Percentiles rank a stretch among this genome's conserved stretches.
Evolutionary conservation across 2,113 vertebrate genomes (phyloP).

Genomic region (Embiotoca jacksoni): DNA sequence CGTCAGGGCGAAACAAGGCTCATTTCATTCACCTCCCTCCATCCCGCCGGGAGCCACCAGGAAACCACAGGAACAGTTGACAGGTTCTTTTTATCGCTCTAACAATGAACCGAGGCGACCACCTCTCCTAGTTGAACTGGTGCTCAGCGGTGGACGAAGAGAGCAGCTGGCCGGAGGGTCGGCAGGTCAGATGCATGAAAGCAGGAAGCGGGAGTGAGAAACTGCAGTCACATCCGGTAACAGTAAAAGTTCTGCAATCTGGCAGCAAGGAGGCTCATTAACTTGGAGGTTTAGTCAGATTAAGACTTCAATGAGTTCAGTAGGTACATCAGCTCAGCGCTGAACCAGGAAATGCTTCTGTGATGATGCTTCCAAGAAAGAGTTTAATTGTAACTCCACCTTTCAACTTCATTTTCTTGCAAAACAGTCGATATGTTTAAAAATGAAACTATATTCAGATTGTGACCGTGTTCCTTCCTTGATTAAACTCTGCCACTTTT

Average conservation of each 20-base stretch:
- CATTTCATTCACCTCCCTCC: slow-evolving; percentile 51
- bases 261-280: background rate
- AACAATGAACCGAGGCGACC: slow-evolving; percentile 61
- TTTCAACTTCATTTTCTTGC: background rate
- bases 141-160: background rate
- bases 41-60: slow-evolving; percentile 52
- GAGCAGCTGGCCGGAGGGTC: slow-evolving; percentile 51
- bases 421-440: too few species aligned
- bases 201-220: background rate
- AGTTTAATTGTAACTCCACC: background rate
- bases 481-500: too few species aligned
- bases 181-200: slow-evolving; percentile 3
- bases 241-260: background rate
- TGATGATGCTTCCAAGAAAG: background rate
- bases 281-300: background rate
- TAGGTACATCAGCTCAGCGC: background rate
- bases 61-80: slow-evolving; percentile 63
- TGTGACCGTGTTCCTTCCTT: too few species aligned
- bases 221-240: background rate
- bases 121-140: background rate
- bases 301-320: background rate
- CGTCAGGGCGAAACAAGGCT: slow-evolving; percentile 17
- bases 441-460: too few species aligned
- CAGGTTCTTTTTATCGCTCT: slow-evolving; percentile 37
- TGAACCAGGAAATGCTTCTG: background rate